Evolutionary conservation across 2,888 invertebrate species (phyloP).

Genomic region (Noctua janthina): DNA sequence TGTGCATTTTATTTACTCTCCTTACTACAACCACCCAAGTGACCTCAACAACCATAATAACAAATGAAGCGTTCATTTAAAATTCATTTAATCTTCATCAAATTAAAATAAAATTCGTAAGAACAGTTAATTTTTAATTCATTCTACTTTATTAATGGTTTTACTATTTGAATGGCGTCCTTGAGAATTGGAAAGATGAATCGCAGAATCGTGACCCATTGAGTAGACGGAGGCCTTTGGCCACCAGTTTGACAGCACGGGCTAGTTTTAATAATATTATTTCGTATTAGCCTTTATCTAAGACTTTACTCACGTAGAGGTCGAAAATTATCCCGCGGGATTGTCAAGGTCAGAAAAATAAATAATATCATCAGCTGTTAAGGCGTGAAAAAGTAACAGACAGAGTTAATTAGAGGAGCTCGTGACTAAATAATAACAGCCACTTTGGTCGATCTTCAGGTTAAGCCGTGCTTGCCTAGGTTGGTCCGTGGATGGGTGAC

Average conservation of each 20-base stretch:
- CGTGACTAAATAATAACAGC: neutral
- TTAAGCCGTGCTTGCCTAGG: neutral
- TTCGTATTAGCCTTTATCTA: neutral
- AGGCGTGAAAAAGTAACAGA: neutral
- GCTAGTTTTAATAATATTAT: neutral
- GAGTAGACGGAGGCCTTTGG: neutral
- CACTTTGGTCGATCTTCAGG: neutral
- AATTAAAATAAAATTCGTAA: slow-evolving; percentile 11
- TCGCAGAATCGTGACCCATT: neutral
- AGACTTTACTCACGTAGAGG: neutral
- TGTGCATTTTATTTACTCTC: no score
- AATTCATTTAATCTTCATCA: slow-evolving; percentile 22
- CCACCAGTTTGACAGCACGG: neutral
- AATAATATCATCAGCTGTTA: neutral
- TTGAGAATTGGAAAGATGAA: neutral
- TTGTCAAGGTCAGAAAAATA: neutral
- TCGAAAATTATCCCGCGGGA: neutral
- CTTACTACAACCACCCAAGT: no score
- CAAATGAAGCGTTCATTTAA: slow-evolving; percentile 21
- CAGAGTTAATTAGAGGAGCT: neutral
- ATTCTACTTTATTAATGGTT: neutral
- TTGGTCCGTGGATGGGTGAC: neutral
- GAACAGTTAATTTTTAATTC: slow-evolving; percentile 8
- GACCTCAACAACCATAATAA: no score
- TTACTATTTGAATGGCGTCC: neutral